Base-by-base conservation (phyloP, 2,113 vertebrate species). In the Phodopus roborovskii region DNA sequence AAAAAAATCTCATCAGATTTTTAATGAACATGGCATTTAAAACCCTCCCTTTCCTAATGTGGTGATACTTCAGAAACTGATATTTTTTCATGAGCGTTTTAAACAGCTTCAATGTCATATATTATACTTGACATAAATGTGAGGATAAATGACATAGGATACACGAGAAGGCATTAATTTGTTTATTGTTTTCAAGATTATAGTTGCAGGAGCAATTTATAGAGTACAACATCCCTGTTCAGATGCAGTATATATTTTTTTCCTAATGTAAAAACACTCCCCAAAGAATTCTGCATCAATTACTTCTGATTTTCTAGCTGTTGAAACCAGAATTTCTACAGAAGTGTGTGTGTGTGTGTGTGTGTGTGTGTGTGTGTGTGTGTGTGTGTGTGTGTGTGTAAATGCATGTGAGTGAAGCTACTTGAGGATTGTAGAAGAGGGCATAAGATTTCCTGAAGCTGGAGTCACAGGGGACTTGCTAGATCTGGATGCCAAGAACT, bases 261-360 rank as follows among this genome's bases (percentile, higher is more conserved):
- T 33, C 12, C 58, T 48, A 94, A 90, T 92, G n/a, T 92, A 62
- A 73, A 96, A 77, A 33, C 11, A 92, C 60, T 93, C 20, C 64
- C 50, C 93, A 28, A 77, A 53, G 70, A 60, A 88, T 90, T 92
- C 81, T 73, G 42, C 12, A 73, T 66, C 71, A 70, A 28, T 42
- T 93, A 13, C 22, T 91, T 92, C 58, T 91, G 19, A 78, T 36
- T 84, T 95, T 53, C 62, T 88, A 79, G 6, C 19, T 90, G 73
- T 97, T 91, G 93, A 94, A 73, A 56, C 5, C 88, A n/a, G 87
- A 96, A 81, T 82, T 53, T 73, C 91, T 96, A 36, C 36, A 73
- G 19, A 68, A 82, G 73, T 74, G 71, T 74, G 71, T 42, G 36
- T 75, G 50, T 19, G 33, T 92, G 73, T 45, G 71, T 42, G 19